Percentiles rank a stretch among this genome's conserved stretches.
These are phyloP conservation scores for Lordiphosa stackelbergi DNA, from an alignment of 1,140 invertebrate genomes.

Conservation along the genomic window DNA sequence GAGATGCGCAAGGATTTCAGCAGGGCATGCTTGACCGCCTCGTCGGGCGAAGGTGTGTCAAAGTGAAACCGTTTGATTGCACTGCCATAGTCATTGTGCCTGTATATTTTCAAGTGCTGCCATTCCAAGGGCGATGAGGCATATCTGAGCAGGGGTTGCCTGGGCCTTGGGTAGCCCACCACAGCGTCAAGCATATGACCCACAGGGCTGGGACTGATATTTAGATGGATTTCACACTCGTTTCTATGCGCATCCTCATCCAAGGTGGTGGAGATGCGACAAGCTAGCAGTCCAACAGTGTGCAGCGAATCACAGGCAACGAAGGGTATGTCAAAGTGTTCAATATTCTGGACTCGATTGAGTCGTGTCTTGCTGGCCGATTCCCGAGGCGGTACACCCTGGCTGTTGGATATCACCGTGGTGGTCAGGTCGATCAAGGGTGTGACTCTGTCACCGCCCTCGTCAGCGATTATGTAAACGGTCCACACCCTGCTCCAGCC, in stretches of 20 bases:
- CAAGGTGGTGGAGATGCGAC: neutral
- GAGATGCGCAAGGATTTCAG: constrained; percentile 48
- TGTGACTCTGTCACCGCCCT: constrained; percentile 13
- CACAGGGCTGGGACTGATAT: constrained; percentile 26
- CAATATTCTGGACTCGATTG: constrained; percentile 5
- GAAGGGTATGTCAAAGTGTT: constrained; percentile 63
- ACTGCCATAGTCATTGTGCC: constrained; percentile 30
- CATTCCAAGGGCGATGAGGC: constrained; percentile 24
- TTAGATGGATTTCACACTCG: neutral
- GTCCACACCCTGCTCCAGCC: constrained; percentile 17
- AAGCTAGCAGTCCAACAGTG: constrained; percentile 3
- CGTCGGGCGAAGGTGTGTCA: constrained; percentile 66
- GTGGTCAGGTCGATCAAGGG: constrained; percentile 46
- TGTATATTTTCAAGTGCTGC: constrained; percentile 39
- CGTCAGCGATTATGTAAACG: constrained; percentile 24
- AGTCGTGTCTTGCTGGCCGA: constrained; percentile 37
- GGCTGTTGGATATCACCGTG: constrained; percentile 31
- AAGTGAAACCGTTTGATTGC: constrained; percentile 61
- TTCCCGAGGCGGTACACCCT: constrained; percentile 38
- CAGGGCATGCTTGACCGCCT: constrained; percentile 53
- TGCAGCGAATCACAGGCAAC: constrained; percentile 48
- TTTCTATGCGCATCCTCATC: neutral
- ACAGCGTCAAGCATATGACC: constrained; percentile 35
- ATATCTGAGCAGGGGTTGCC: constrained; percentile 32
- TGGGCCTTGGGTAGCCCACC: constrained; percentile 35